These are phyloP conservation scores for Syngnathus floridae DNA, from an alignment of 2,113 vertebrate species.

Conservation along the genomic window DNA sequence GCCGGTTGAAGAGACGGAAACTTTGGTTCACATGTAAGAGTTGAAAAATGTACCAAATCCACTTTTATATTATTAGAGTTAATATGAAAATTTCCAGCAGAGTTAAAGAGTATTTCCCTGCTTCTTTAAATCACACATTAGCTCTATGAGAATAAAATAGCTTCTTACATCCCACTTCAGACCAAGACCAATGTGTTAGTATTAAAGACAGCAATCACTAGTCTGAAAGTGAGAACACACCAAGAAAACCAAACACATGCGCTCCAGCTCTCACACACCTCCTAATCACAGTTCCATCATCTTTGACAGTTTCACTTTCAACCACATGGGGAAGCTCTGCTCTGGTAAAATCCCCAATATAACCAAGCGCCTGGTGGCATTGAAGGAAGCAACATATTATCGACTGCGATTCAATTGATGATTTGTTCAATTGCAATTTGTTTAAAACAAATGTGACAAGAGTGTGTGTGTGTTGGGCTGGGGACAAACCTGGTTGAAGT, in stretches of 20 bases:
- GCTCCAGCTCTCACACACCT: slow-evolving; percentile 75
- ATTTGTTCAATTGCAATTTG: background rate
- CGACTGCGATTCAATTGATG: slow-evolving; percentile 1
- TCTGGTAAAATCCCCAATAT: slow-evolving; percentile 72
- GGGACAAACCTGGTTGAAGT: slow-evolving; percentile 83
- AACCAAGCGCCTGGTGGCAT: slow-evolving; percentile 75
- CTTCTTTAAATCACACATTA: background rate
- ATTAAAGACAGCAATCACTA: background rate
- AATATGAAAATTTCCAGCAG: too few species aligned
- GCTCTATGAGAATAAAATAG: background rate
- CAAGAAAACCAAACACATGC: slow-evolving; percentile 1
- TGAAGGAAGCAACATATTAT: slow-evolving; percentile 1
- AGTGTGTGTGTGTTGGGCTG: background rate
- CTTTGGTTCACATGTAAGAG: too few species aligned
- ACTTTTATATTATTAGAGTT: too few species aligned
- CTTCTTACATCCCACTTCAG: background rate
- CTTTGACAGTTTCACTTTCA: slow-evolving; percentile 77
- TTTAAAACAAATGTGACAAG: background rate
- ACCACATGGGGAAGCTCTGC: slow-evolving; percentile 76
- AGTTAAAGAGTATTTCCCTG: too few species aligned
- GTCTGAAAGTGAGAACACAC: background rate
- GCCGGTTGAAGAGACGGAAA: too few species aligned
- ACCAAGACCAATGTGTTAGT: slow-evolving; percentile 1
- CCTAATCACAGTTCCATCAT: slow-evolving; percentile 83
- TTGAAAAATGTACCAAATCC: too few species aligned